A percentile compares a stretch with the other conserved stretches of the same genome.
phyloP scores from a whole-genome alignment of 2,888 invertebrate species.

The Spatulosminthurus flaviceps region DNA sequence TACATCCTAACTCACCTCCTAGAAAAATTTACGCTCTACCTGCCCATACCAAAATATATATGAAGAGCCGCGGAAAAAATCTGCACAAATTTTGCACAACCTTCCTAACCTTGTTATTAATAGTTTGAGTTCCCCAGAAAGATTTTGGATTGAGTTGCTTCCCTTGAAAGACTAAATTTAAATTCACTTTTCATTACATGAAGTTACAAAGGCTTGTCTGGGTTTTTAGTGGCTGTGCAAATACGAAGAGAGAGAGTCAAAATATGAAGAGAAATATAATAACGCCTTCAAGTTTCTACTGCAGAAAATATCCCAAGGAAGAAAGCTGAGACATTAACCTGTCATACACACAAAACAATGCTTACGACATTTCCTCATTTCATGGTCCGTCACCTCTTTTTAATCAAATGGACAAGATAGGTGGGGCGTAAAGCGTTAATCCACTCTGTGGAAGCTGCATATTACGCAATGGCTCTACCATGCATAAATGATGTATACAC shows the following conservation, averaged over 20 bases:
- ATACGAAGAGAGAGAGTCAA: conserved; percentile 6
- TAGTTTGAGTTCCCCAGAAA: too few relatives aligned
- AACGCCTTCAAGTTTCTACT: too few relatives aligned
- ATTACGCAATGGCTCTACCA: neutral
- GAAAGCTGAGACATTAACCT: conserved; percentile 62
- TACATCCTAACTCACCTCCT: neutral
- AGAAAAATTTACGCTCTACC: neutral
- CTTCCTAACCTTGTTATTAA: too few relatives aligned
- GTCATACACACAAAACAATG: conserved; percentile 63
- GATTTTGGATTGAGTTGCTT: too few relatives aligned
- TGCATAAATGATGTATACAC: neutral
- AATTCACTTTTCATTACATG: too few relatives aligned
- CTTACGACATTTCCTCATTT: conserved; percentile 63
- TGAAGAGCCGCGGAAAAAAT: too few relatives aligned
- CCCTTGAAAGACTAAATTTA: too few relatives aligned
- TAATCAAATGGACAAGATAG: conserved; percentile 21
- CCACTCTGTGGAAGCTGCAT: neutral
- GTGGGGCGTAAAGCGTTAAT: conserved; percentile 35
- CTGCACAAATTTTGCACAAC: too few relatives aligned
- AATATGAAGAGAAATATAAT: too few relatives aligned
- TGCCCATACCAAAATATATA: neutral
- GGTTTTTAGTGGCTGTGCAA: neutral
- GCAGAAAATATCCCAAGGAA: conserved; percentile 34
- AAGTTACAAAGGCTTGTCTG: too few relatives aligned
- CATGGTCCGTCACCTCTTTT: conserved; percentile 62